Evolutionary conservation across 2,888 invertebrate species (phyloP).

Genomic region (Lasiommata megera): DNA sequence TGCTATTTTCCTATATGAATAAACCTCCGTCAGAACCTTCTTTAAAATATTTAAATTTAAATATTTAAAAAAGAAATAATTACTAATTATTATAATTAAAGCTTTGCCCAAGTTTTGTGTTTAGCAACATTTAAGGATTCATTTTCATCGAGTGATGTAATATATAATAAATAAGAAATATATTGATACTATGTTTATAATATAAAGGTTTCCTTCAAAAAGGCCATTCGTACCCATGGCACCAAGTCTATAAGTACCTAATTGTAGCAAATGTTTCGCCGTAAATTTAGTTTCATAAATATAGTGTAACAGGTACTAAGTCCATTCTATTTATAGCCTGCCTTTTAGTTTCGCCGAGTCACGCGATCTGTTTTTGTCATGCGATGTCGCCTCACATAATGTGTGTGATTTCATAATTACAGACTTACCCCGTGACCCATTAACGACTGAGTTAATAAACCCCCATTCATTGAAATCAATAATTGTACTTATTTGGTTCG

Average conservation of each 20-base stretch:
- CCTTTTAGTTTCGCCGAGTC: constrained; percentile 25
- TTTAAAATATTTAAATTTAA: too few relatives aligned
- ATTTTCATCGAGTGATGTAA: too few relatives aligned
- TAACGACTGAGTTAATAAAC: constrained; percentile 12
- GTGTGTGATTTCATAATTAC: constrained; percentile 29
- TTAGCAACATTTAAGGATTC: too few relatives aligned
- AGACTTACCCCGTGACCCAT: constrained; percentile 23
- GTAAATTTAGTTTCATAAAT: constrained; percentile 12
- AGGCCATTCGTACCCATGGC: background rate
- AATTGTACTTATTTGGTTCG: background rate
- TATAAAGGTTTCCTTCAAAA: constrained; percentile 2
- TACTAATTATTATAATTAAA: too few relatives aligned
- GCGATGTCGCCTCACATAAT: constrained; percentile 25
- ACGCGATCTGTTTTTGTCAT: constrained; percentile 28
- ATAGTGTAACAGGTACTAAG: constrained; percentile 22
- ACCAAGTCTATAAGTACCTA: background rate
- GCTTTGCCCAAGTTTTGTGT: too few relatives aligned
- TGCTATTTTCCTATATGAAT: too few relatives aligned
- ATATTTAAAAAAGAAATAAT: too few relatives aligned
- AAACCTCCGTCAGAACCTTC: too few relatives aligned
- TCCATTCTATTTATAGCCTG: constrained; percentile 23
- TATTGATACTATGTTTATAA: too few relatives aligned
- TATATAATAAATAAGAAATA: too few relatives aligned
- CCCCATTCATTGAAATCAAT: background rate
- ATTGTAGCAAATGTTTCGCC: constrained; percentile 5